These are phyloP conservation scores for Xylota sylvarum DNA, from an alignment of 2,888 invertebrate species.

Conservation along the genomic window DNA sequence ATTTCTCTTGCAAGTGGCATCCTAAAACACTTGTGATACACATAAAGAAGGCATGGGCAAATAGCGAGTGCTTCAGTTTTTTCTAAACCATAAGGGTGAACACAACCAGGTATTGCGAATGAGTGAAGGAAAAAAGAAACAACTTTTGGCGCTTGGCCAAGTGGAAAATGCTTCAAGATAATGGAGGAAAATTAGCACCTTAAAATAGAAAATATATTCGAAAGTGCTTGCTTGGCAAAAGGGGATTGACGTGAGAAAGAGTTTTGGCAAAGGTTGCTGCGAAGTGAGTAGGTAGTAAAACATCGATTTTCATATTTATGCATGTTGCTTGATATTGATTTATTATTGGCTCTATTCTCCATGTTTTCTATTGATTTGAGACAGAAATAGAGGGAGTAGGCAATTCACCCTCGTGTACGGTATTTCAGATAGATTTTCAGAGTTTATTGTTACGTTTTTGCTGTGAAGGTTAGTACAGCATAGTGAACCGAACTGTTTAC, in stretches of 20 bases:
- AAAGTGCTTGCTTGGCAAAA: conserved; percentile 10
- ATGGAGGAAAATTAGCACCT: conserved; percentile 67
- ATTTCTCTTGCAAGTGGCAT: conserved; percentile 37
- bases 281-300: conserved; percentile 21
- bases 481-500: neutral
- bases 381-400: conserved; percentile 1
- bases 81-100: conserved; percentile 10
- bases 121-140: conserved; percentile 28
- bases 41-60: neutral
- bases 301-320: conserved; percentile 48
- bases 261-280: conserved; percentile 6
- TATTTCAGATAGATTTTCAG: neutral
- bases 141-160: conserved; percentile 60
- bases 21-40: conserved; percentile 15
- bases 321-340: conserved; percentile 44
- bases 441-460: conserved; percentile 25
- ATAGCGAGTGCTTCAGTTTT: conserved; percentile 5
- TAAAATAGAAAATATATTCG: conserved; percentile 54
- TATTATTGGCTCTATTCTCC: neutral
- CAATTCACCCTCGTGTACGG: neutral
- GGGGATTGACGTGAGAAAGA: conserved; percentile 4
- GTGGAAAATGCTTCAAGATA: conserved; percentile 64
- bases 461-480: conserved; percentile 4
- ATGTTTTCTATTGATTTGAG: neutral
- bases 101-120: neutral